phyloP scores from a whole-genome alignment of 2,888 invertebrate species.

The Caenorhabditis sulstoni region DNA sequence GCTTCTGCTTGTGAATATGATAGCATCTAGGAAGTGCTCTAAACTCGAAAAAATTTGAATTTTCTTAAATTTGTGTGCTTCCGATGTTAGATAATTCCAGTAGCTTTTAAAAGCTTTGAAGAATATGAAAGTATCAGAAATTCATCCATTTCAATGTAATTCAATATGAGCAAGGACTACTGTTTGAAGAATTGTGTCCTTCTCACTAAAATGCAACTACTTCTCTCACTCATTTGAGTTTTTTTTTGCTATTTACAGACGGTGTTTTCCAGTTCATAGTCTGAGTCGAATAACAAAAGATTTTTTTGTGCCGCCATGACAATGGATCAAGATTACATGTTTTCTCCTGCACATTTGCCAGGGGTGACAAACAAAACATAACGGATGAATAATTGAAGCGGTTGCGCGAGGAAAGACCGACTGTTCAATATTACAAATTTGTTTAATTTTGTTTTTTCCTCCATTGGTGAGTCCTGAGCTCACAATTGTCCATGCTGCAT shows the following conservation, averaged over 20 bases:
- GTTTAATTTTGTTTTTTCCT: background rate
- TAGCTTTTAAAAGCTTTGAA: slow-evolving; percentile 5
- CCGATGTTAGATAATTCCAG: no score
- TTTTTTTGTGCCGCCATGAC: background rate
- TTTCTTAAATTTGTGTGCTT: no score
- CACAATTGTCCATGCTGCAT: no score
- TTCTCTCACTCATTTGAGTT: no score
- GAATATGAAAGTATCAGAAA: slow-evolving; percentile 9
- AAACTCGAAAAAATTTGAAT: no score
- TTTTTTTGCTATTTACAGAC: background rate
- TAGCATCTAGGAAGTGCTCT: no score
- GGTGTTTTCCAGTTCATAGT: background rate
- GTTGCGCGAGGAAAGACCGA: background rate
- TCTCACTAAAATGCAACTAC: slow-evolving; percentile 4
- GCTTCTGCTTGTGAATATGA: no score
- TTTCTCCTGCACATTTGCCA: background rate
- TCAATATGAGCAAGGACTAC: slow-evolving; percentile 33
- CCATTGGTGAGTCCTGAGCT: background rate
- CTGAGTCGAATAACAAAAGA: background rate
- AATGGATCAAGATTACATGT: background rate
- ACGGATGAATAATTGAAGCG: slow-evolving; percentile 30
- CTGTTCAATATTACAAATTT: background rate
- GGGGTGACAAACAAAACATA: slow-evolving; percentile 4
- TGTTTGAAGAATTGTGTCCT: slow-evolving; percentile 22
- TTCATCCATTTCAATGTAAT: slow-evolving; percentile 42